Conservation (phyloP, 2,113 vertebrate species). For the Corvus moneduloides region DNA sequence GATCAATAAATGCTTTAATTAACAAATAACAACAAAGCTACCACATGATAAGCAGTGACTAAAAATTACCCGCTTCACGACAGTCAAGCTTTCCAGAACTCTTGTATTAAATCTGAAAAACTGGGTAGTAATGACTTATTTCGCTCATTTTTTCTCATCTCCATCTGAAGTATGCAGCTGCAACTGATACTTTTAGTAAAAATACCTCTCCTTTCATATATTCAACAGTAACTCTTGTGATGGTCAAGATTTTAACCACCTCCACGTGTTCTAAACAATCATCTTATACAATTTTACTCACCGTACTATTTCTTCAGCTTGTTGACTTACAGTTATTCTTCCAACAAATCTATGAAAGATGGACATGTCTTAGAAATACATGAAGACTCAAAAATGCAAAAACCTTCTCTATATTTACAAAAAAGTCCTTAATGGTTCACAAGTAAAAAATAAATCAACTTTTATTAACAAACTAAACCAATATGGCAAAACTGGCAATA, state of each 20-base stretch:
- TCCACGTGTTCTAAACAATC: not conserved
- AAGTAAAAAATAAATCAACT: not conserved
- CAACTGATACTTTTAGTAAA: not conserved
- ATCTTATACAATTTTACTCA: slow-evolving; percentile 57
- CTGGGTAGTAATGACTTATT: not conserved
- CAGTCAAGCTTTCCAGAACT: not conserved
- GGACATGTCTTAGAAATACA: slow-evolving; percentile 11
- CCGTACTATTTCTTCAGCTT: slow-evolving; percentile 92
- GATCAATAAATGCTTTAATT: not conserved
- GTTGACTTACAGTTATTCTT: slow-evolving; percentile 88
- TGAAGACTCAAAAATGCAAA: not conserved
- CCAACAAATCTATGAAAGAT: slow-evolving; percentile 87
- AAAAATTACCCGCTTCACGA: not conserved
- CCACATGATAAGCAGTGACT: not conserved
- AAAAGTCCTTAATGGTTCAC: not conserved
- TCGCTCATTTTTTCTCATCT: not conserved
- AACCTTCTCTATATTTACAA: not conserved
- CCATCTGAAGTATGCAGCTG: not conserved
- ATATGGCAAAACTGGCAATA: not conserved
- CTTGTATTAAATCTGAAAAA: not conserved
- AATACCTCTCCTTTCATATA: not conserved
- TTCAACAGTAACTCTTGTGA: not conserved
- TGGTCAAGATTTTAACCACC: not conserved
- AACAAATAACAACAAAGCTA: not conserved
- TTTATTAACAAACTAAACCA: not conserved